These are phyloP conservation scores for Melinopterus prodromus DNA, from an alignment of 2,888 invertebrate genomes.

Conservation along the genomic window DNA sequence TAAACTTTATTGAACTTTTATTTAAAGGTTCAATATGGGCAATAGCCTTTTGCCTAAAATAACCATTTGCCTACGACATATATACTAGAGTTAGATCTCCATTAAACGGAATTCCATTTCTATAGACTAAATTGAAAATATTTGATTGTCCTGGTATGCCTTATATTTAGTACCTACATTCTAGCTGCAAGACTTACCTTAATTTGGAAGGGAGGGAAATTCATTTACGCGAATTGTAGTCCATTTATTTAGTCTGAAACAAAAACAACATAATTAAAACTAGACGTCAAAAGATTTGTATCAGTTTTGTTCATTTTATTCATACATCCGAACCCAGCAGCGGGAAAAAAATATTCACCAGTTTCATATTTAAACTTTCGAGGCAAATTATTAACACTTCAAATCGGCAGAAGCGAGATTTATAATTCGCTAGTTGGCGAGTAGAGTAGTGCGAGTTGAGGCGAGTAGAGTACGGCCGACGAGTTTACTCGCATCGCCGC, in stretches of 20 bases:
- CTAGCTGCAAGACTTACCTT: conserved; percentile 51
- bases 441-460: background rate
- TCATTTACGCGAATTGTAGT: conserved; percentile 55
- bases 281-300: background rate
- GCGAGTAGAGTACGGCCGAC: background rate
- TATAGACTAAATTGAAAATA: background rate
- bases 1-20: too few species aligned
- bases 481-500: background rate
- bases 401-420: background rate
- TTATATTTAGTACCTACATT: too few species aligned
- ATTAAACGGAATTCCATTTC: too few species aligned
- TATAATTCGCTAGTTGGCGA: background rate
- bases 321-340: too few species aligned
- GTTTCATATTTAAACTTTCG: background rate
- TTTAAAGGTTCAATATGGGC: too few species aligned
- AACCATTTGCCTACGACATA: too few species aligned
- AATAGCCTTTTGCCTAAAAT: too few species aligned
- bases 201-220: conserved; percentile 56
- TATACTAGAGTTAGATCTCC: too few species aligned
- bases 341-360: background rate
- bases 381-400: background rate
- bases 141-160: conserved; percentile 10
- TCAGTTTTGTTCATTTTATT: too few species aligned
- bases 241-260: conserved; percentile 61
- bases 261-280: conserved; percentile 39